Evolutionary conservation across 1,140 invertebrate species (phyloP).

Genomic region (Tribolium madens): DNA sequence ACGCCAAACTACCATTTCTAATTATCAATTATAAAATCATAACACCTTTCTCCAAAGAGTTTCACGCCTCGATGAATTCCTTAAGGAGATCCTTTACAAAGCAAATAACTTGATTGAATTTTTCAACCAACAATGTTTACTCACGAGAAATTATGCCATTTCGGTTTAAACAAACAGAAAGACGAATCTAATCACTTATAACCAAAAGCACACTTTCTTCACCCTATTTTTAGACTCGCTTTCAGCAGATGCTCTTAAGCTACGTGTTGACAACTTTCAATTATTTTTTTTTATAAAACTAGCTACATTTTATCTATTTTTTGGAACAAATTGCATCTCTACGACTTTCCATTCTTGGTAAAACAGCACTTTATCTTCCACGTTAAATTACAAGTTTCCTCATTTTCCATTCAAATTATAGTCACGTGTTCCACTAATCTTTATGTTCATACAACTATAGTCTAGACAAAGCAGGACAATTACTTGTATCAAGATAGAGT

Average conservation of each 20-base stretch:
- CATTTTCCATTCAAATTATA: background rate
- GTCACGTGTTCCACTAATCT: slow-evolving; percentile 9
- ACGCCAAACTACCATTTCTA: slow-evolving; percentile 12
- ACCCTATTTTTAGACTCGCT: too few species aligned
- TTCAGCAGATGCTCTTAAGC: too few species aligned
- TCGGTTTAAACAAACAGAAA: too few species aligned
- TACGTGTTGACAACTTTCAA: too few species aligned
- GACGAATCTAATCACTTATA: too few species aligned
- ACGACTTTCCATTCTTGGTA: background rate
- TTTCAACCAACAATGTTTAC: background rate
- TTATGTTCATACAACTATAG: background rate
- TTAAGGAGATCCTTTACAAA: background rate
- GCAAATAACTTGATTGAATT: slow-evolving; percentile 11
- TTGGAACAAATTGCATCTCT: background rate
- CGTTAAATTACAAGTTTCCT: background rate
- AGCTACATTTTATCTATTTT: background rate
- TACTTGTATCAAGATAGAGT: background rate
- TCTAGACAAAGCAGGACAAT: background rate
- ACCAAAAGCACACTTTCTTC: too few species aligned
- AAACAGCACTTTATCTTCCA: background rate
- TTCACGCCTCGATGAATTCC: background rate
- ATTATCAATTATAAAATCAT: slow-evolving; percentile 31
- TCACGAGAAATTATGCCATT: too few species aligned
- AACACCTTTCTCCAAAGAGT: background rate
- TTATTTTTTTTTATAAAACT: too few species aligned